These are phyloP conservation scores for Zele albiditarsus DNA, from an alignment of 2,888 invertebrate genomes.

Conservation along the genomic window DNA sequence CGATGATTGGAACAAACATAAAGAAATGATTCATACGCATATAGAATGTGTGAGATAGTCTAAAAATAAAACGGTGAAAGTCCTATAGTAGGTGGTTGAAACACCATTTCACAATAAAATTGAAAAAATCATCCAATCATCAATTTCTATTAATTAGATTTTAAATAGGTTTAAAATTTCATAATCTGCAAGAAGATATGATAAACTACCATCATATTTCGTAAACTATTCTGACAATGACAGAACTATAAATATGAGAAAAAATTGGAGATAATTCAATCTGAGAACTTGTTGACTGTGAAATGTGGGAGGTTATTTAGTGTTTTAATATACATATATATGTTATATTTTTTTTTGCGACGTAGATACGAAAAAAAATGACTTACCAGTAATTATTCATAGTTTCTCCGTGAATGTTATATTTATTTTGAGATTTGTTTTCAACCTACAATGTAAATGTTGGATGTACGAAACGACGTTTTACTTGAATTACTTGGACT, in stretches of 20 bases:
- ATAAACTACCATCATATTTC: no score
- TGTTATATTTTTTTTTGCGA: background rate
- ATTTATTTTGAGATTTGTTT: background rate
- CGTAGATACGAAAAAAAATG: background rate
- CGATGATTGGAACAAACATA: background rate
- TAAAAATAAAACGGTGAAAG: constrained; percentile 1
- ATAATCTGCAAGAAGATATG: background rate
- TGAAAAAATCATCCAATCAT: no score
- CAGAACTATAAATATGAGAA: background rate
- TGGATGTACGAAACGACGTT: background rate
- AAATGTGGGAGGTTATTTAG: background rate
- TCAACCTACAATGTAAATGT: background rate
- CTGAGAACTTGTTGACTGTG: background rate
- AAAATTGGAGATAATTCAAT: background rate
- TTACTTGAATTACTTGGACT: background rate
- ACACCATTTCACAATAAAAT: no score
- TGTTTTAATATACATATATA: background rate
- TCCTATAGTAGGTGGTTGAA: background rate
- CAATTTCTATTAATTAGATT: background rate
- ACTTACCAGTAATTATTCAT: background rate
- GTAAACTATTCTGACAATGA: no score
- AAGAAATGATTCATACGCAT: background rate
- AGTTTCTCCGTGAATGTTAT: background rate
- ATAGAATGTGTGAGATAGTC: background rate
- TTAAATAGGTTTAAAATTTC: background rate